Evolutionary conservation across 2,113 vertebrate genomes (phyloP).

Genomic region (Clarias magur): DNA sequence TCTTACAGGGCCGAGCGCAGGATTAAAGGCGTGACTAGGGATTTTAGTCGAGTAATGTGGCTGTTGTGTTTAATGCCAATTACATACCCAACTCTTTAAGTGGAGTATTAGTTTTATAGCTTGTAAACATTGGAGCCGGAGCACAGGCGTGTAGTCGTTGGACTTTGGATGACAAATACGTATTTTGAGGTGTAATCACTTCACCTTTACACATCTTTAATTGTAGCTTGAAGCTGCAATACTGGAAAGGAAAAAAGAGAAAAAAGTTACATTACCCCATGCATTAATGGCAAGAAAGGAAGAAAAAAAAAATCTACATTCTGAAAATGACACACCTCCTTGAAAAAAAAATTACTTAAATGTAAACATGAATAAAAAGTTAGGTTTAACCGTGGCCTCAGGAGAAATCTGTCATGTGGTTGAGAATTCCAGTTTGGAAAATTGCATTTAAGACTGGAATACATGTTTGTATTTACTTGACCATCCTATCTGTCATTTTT

Average conservation of each 20-base stretch:
- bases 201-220: not conserved
- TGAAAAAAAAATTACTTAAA: not conserved
- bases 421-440: not conserved
- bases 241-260: too few species aligned
- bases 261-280: not conserved
- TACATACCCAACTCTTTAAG: slow-evolving; percentile 1
- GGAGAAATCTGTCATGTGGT: not conserved
- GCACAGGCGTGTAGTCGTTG: not conserved
- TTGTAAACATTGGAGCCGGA: not conserved
- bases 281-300: not conserved
- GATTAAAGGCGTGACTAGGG: slow-evolving; percentile 9
- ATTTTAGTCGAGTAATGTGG: not conserved
- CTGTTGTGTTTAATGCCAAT: not conserved
- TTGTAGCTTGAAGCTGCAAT: not conserved
- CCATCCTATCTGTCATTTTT: not conserved
- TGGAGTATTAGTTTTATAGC: slow-evolving; percentile 15
- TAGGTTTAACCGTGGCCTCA: not conserved
- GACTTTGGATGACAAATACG: slow-evolving; percentile 11
- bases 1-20: slow-evolving; percentile 8
- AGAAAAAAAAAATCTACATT: not conserved
- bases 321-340: not conserved
- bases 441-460: not conserved
- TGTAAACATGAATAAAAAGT: not conserved
- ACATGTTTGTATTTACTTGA: not conserved
- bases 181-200: not conserved